Conservation (phyloP, 1,140 invertebrate species). For the Papilio glaucus region DNA sequence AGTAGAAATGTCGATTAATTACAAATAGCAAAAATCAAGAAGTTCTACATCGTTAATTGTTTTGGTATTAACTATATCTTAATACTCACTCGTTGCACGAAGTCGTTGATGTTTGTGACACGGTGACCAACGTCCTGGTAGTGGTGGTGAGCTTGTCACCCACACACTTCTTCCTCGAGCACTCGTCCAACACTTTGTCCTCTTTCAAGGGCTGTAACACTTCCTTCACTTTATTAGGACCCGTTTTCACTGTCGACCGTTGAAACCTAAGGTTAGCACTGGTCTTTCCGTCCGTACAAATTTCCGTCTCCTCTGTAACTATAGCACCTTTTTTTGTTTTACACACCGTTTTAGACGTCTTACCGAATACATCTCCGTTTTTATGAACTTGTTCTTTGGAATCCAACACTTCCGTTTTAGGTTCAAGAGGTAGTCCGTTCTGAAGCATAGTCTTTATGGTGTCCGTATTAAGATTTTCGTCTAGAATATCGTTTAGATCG, state of each 20-base stretch:
- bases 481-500: slow-evolving; percentile 68
- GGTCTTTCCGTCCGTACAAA: slow-evolving; percentile 71
- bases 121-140: slow-evolving; percentile 75
- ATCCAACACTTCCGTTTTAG: slow-evolving; percentile 61
- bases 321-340: slow-evolving; percentile 72
- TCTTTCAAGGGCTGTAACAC: slow-evolving; percentile 64
- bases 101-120: slow-evolving; percentile 72
- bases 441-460: slow-evolving; percentile 69
- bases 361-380: slow-evolving; percentile 65
- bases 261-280: slow-evolving; percentile 73
- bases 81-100: slow-evolving; percentile 80
- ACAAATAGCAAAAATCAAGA: too few species aligned
- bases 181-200: slow-evolving; percentile 60
- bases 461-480: slow-evolving; percentile 61
- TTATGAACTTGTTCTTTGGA: slow-evolving; percentile 69
- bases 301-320: slow-evolving; percentile 75
- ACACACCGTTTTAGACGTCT: slow-evolving; percentile 68
- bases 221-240: slow-evolving; percentile 68
- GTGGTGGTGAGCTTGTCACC: slow-evolving; percentile 71
- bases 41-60: too few species aligned
- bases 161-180: slow-evolving; percentile 66
- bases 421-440: slow-evolving; percentile 67
- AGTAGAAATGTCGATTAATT: not conserved
- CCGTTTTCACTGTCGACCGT: slow-evolving; percentile 72
- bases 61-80: too few species aligned